A percentile compares a stretch with the other conserved stretches of the same genome.
phyloP scores from a whole-genome alignment of 64 coral and sea anemone species.

The Catalaphyllia jardinei region DNA sequence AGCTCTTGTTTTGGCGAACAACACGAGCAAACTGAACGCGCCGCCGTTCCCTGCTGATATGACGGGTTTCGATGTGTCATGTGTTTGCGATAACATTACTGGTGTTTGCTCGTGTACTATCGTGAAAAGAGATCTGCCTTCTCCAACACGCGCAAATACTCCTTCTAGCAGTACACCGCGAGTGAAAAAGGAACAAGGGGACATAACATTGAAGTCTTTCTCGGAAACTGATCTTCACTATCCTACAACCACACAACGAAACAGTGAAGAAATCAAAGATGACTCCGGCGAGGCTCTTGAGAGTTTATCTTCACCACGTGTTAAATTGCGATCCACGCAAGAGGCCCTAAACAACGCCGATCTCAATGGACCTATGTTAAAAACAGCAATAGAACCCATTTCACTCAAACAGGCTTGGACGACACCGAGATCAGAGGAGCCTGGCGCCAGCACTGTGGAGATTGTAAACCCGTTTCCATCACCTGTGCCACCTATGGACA shows the following conservation, averaged over 20 bases:
- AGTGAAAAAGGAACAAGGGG: not conserved
- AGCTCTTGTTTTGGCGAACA: not conserved
- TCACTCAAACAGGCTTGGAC: slow-evolving; percentile 36
- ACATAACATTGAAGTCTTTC: not conserved
- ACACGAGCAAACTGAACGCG: not conserved
- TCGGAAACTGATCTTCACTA: slow-evolving; percentile 6
- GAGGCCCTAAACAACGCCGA: not conserved
- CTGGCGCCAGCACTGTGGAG: not conserved
- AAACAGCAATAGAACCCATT: not conserved
- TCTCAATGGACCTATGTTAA: not conserved
- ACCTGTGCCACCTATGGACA: slow-evolving; percentile 41
- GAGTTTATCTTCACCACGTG: not conserved
- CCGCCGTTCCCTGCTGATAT: not conserved
- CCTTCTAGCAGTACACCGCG: not conserved
- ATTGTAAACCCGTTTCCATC: slow-evolving; percentile 64
- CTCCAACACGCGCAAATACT: not conserved
- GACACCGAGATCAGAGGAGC: not conserved
- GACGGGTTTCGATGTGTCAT: slow-evolving; percentile 29
- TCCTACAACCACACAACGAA: not conserved
- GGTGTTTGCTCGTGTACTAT: slow-evolving; percentile 32
- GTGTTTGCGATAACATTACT: slow-evolving; percentile 10
- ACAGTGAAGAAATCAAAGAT: not conserved
- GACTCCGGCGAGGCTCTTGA: not conserved
- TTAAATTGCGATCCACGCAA: not conserved
- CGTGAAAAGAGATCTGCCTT: not conserved